These are phyloP conservation scores for Himantopus leucocephalus DNA, from an alignment of 2,113 vertebrate species.

Conservation along the genomic window DNA sequence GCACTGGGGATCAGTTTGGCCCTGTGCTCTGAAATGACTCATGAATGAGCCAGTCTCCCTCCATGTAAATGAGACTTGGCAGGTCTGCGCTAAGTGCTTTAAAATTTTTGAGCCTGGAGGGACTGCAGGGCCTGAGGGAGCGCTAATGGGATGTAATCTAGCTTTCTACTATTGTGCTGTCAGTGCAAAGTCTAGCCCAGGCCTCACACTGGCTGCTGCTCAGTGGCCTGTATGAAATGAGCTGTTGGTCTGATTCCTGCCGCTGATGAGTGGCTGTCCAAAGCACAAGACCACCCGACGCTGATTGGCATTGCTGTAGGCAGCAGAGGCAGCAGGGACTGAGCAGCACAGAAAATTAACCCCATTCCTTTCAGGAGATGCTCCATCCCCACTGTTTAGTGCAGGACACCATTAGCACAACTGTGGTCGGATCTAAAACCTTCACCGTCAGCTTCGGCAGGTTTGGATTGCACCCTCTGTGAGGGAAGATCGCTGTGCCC, in stretches of 20 bases:
- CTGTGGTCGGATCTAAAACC: fast-evolving
- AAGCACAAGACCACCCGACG: not conserved
- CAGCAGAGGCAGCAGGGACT: not conserved
- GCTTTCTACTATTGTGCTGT: not conserved
- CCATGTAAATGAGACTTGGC: constrained; percentile 37
- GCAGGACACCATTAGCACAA: not conserved
- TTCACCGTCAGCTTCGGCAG: not conserved
- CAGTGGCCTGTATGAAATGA: constrained; percentile 45
- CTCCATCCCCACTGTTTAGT: not conserved
- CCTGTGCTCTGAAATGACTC: constrained; percentile 33
- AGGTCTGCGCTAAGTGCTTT: constrained; percentile 37
- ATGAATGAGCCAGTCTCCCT: constrained; percentile 2
- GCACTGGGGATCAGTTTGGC: constrained; percentile 26
- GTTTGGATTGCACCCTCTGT: not conserved
- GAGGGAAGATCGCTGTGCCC: not conserved
- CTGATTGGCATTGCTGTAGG: not conserved
- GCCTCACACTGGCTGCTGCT: not conserved
- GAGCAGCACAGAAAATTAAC: not conserved
- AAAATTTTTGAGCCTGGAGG: constrained; percentile 9
- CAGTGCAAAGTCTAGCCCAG: not conserved
- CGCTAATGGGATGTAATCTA: constrained; percentile 2
- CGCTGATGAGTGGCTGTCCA: not conserved
- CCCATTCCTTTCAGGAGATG: not conserved
- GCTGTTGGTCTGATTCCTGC: constrained; percentile 11
- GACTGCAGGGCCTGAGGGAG: not conserved